Conservation (phyloP, 37 sponge, comb jelly and placozoan species). For the Oopsacas minuta region DNA sequence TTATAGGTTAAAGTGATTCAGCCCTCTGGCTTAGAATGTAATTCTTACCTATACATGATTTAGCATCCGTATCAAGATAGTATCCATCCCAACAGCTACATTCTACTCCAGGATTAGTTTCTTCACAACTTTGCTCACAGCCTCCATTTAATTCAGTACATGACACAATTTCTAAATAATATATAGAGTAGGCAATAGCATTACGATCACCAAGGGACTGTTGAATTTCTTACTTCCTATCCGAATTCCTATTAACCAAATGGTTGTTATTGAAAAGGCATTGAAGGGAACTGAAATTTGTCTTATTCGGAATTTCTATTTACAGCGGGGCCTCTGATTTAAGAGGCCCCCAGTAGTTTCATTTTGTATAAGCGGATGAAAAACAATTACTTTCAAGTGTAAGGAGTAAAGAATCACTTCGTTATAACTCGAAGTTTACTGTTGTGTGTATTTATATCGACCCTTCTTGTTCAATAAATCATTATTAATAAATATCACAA, state of each 20-base stretch:
- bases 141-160: not conserved
- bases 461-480: too few species aligned
- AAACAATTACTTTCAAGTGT: too few species aligned
- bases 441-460: not conserved
- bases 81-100: not conserved
- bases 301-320: not conserved
- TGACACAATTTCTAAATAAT: not conserved
- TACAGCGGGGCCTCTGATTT: too few species aligned
- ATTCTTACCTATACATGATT: not conserved
- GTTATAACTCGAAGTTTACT: too few species aligned
- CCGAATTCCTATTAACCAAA: too few species aligned
- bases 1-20: not conserved
- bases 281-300: not conserved
- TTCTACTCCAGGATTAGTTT: not conserved
- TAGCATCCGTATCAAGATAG: not conserved
- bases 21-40: not conserved
- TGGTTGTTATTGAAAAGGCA: not conserved
- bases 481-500: too few species aligned
- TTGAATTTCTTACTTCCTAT: too few species aligned
- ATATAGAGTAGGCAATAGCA: not conserved
- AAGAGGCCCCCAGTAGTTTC: too few species aligned
- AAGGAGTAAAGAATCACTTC: too few species aligned
- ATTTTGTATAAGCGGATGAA: too few species aligned
- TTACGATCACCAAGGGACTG: too few species aligned
- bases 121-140: constrained; percentile 8